phyloP scores from a whole-genome alignment of 2,113 vertebrate species.

The Lynx canadensis region DNA sequence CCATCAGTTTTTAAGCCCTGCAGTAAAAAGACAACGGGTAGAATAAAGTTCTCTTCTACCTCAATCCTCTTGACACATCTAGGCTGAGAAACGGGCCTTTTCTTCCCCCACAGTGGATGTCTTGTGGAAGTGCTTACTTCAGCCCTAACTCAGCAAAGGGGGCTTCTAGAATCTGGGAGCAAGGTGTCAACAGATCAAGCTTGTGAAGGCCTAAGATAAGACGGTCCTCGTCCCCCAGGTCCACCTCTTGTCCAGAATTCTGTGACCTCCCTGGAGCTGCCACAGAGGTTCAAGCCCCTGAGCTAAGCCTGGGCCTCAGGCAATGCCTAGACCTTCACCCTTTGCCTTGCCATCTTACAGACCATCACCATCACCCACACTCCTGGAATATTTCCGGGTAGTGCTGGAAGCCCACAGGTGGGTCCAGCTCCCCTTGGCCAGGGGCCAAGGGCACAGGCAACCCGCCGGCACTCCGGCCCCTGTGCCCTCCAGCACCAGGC shows the following conservation, averaged over 20 bases:
- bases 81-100: neutral
- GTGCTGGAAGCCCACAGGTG: slow-evolving; percentile 73
- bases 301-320: neutral
- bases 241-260: neutral
- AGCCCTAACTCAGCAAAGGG: neutral
- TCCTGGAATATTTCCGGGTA: slow-evolving; percentile 81
- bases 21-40: neutral
- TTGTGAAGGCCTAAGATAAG: neutral
- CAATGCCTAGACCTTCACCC: neutral
- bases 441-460: neutral
- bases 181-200: neutral
- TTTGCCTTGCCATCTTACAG: neutral
- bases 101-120: neutral
- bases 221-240: neutral
- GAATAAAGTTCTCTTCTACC: neutral
- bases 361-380: slow-evolving; percentile 62
- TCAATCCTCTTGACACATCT: neutral
- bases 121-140: neutral
- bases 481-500: neutral
- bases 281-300: neutral
- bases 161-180: neutral
- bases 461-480: neutral
- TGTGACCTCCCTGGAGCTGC: neutral
- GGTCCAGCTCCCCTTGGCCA: slow-evolving; percentile 36
- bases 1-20: neutral